phyloP scores from a whole-genome alignment of 2,797 vertebrate species.

The Galaxias olidus region DNA sequence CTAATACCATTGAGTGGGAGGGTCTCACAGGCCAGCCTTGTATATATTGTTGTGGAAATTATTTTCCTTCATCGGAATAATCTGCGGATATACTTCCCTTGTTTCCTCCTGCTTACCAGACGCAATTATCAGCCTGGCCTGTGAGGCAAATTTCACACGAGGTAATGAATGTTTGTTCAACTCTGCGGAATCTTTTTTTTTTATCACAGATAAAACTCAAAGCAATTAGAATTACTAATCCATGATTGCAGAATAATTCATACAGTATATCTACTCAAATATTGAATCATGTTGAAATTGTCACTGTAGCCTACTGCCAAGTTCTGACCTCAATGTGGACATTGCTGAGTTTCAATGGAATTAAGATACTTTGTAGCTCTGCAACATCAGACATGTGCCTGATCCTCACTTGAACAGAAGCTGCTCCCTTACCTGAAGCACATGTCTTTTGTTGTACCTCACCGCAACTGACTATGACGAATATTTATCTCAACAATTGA shows the following conservation, averaged over 20 bases:
- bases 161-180: constrained; percentile 58
- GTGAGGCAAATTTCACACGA: constrained; percentile 46
- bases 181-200: constrained; percentile 20
- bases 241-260: no score
- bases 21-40: constrained; percentile 69
- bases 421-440: constrained; percentile 14
- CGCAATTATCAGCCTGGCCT: constrained; percentile 27
- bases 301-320: neutral
- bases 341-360: constrained; percentile 18
- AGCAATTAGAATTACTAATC: neutral
- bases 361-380: neutral
- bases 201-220: neutral
- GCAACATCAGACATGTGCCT: constrained; percentile 31
- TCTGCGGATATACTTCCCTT: constrained; percentile 50
- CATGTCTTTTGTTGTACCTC: constrained; percentile 37
- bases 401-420: constrained; percentile 19
- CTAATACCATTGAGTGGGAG: constrained; percentile 75
- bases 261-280: no score
- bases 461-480: constrained; percentile 10
- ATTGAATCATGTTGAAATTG: no score
- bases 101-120: constrained; percentile 21
- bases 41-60: constrained; percentile 69
- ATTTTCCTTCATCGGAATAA: constrained; percentile 59
- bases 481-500: constrained; percentile 36
- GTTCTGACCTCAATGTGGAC: constrained; percentile 1